Evolutionary conservation across 2,113 vertebrate species (phyloP).

Genomic region (Muscicapa adusta): DNA sequence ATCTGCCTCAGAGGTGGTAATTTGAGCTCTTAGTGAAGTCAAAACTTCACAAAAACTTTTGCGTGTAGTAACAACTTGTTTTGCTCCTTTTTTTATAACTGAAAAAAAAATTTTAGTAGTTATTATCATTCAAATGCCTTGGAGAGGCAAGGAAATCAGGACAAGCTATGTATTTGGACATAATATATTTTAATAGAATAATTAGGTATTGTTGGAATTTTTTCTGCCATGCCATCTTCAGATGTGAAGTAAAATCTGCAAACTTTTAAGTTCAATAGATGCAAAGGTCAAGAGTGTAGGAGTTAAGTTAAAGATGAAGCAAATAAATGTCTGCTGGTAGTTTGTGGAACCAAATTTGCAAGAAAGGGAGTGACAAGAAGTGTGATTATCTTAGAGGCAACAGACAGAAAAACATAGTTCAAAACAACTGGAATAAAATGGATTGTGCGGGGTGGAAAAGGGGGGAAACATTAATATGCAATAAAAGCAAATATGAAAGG

Average conservation of each 20-base stretch:
- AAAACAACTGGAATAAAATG: neutral
- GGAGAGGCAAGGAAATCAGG: neutral
- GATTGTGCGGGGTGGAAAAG: neutral
- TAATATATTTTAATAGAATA: neutral
- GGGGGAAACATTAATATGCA: neutral
- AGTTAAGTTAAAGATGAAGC: neutral
- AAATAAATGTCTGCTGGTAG: neutral
- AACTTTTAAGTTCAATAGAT: neutral
- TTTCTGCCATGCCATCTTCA: neutral
- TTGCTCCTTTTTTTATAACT: neutral
- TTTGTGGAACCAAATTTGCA: neutral
- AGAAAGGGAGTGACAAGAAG: accelerated
- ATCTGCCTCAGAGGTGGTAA: neutral
- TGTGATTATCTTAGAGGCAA: neutral
- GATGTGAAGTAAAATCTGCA: neutral
- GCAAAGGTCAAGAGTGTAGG: neutral
- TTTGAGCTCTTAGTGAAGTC: neutral
- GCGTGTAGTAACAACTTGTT: neutral
- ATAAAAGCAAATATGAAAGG: neutral
- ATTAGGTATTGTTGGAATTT: neutral
- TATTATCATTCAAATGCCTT: neutral
- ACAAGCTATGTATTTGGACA: neutral
- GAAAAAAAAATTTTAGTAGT: neutral
- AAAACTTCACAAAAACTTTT: neutral
- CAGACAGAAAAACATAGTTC: neutral